Conservation (phyloP, 2,113 vertebrate genomes). For the Daphoenositta chrysoptera region DNA sequence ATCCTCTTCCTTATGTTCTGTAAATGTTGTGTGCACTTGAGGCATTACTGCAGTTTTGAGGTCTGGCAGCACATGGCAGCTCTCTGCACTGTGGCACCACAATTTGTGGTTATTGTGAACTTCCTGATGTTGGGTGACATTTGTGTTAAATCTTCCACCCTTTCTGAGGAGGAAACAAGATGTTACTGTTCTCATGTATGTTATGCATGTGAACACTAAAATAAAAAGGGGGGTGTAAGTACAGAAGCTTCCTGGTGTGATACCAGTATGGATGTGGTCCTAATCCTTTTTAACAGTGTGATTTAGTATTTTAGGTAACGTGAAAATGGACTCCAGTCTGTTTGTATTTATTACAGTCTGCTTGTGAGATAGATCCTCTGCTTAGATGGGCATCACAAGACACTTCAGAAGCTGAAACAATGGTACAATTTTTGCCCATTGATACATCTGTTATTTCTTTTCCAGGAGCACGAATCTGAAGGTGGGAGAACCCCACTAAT, state of each 20-base stretch:
- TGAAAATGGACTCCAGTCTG: not conserved
- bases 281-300: not conserved
- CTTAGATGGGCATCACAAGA: not conserved
- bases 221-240: not conserved
- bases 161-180: not conserved
- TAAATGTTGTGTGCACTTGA: not conserved
- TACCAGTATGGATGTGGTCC: not conserved
- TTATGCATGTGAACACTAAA: not conserved
- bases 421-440: not conserved
- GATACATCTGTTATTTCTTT: not conserved
- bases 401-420: not conserved
- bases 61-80: not conserved
- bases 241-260: not conserved
- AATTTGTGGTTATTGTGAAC: not conserved
- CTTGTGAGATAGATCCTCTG: not conserved
- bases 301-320: not conserved
- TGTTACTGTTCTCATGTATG: not conserved
- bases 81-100: not conserved
- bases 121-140: not conserved
- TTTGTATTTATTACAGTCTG: not conserved
- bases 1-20: not conserved
- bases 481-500: constrained; percentile 96
- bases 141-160: not conserved
- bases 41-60: not conserved
- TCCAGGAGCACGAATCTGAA: constrained; percentile 96